Evolutionary conservation across 2,888 invertebrate genomes (phyloP).

Genomic region (Habroteleia sp.): DNA sequence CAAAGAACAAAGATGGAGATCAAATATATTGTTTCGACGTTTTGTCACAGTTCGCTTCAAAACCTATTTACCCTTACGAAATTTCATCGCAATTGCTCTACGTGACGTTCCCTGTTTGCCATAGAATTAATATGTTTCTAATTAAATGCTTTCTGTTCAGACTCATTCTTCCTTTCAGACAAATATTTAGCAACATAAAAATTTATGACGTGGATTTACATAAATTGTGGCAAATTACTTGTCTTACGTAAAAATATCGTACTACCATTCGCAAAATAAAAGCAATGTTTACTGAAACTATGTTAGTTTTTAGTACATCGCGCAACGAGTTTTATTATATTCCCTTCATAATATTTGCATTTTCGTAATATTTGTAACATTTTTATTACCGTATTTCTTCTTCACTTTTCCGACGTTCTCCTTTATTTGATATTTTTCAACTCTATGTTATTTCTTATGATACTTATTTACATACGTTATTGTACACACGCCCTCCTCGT

Average conservation of each 20-base stretch:
- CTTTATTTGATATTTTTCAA: constrained; percentile 52
- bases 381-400: constrained; percentile 34
- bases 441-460: constrained; percentile 50
- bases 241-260: constrained; percentile 27
- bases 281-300: constrained; percentile 18
- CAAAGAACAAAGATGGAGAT: constrained; percentile 52
- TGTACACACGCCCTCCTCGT: constrained; percentile 12
- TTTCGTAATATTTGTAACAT: constrained; percentile 44
- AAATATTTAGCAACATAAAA: constrained; percentile 30
- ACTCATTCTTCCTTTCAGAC: not conserved
- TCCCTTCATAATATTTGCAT: constrained; percentile 53
- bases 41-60: constrained; percentile 41
- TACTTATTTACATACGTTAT: constrained; percentile 53
- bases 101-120: constrained; percentile 6
- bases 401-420: constrained; percentile 24
- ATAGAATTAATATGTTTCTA: constrained; percentile 26
- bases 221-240: constrained; percentile 21
- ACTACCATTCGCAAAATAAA: constrained; percentile 16
- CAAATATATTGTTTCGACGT: constrained; percentile 54
- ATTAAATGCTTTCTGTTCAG: constrained; percentile 19
- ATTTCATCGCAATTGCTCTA: constrained; percentile 35
- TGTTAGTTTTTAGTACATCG: constrained; percentile 27
- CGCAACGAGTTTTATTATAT: constrained; percentile 47
- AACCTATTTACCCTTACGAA: constrained; percentile 27
- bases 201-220: constrained; percentile 29